Evolutionary conservation across 1,140 invertebrate species (phyloP), one percentile per base, ranked within the genome.

Genomic region (Diploscapter pachys): DNA sequence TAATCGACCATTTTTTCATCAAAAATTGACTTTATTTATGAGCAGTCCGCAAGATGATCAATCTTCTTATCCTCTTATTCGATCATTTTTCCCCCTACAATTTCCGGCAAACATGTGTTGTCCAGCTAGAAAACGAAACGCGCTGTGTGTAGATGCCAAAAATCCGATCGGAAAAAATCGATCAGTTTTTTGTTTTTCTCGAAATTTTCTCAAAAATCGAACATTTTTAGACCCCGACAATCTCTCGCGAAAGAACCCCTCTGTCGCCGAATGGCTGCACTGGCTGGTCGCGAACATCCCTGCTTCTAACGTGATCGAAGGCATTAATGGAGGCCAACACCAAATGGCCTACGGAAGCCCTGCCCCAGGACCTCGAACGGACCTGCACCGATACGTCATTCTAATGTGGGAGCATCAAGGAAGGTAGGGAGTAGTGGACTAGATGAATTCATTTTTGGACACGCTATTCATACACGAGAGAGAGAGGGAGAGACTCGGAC

Each of bases 251-350:
- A 83, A 85, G 65, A 85, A 85, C 62, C 83, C 83, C 9, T 80
- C 81, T 8, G 83, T 85, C 13, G 83, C 83, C 48, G 84, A 86
- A 73, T 85, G 83, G 83, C 80, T 85, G 62, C 83, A 85, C 63
- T 85, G 83, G 83, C 76, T 85, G 49, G 83, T 81, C 4, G 79
- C 72, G 13, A 85, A 85, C 71, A 85, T 85, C 70, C 83, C 84
- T 11, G 83, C 84, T 13, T 80, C 76, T 61, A 85, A 85, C 64
- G 80, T 85, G 66, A 77, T 77, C 70, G 82, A 83, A 64, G 82
- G 81, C 68, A 83, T 83, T 62, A 83, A 85, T 49, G 81, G 81
- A 72, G 82, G 82, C 3, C 84, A 85, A 73, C 83, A 85, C 75
- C 82, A 84, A 73, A 84, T 85, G 72, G 83, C 83, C 52, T 84